These are phyloP conservation scores for Lycocorax pyrrhopterus DNA, from an alignment of 2,113 vertebrate genomes.

Conservation along the genomic window DNA sequence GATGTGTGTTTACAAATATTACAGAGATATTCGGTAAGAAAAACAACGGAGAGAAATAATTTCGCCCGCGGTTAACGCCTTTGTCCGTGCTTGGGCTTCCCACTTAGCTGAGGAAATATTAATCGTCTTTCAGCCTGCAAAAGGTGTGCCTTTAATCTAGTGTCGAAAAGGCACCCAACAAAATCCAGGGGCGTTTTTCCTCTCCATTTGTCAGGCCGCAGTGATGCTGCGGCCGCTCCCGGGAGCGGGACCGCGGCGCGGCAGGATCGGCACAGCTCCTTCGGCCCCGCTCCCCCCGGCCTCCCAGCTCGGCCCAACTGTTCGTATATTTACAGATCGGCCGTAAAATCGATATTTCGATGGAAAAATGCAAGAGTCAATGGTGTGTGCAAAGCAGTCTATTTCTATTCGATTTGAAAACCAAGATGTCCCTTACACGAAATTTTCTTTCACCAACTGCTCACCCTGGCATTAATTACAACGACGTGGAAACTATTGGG, in stretches of 20 bases:
- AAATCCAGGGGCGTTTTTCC: background rate
- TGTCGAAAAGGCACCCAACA: background rate
- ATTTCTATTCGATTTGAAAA: conserved; percentile 79
- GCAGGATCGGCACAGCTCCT: background rate
- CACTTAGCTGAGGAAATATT: background rate
- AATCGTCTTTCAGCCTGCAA: background rate
- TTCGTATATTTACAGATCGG: conserved; percentile 75
- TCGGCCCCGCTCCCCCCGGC: background rate
- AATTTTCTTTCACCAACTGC: conserved; percentile 83
- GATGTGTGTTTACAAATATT: conserved; percentile 70
- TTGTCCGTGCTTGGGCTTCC: background rate
- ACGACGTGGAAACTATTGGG: conserved; percentile 86
- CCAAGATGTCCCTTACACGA: conserved; percentile 78
- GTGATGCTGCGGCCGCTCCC: background rate
- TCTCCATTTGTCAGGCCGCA: background rate
- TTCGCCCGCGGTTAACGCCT: background rate
- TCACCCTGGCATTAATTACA: conserved; percentile 91
- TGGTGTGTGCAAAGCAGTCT: conserved; percentile 78
- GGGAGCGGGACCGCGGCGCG: background rate
- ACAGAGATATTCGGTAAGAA: background rate
- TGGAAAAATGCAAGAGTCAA: conserved; percentile 77
- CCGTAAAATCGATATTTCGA: conserved; percentile 82
- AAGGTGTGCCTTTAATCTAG: background rate
- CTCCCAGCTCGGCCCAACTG: conserved; percentile 25
- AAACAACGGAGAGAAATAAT: conserved; percentile 37